phyloP scores from a whole-genome alignment of 2,113 vertebrate species.

The Callorhinus ursinus region DNA sequence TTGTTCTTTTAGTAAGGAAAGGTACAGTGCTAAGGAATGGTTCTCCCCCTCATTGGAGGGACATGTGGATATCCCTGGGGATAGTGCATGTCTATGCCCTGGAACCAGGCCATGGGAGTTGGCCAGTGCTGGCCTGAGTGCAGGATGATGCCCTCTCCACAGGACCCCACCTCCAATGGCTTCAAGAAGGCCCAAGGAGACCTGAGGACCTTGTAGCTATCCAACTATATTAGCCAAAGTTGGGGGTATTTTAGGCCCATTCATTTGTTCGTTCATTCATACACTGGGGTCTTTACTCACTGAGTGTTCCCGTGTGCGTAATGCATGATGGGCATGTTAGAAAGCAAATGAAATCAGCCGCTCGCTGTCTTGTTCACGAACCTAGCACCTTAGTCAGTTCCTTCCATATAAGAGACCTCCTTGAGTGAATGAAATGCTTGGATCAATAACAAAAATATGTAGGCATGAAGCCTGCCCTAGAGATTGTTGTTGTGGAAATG shows the following conservation, averaged over 20 bases:
- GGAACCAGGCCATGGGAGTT: not conserved
- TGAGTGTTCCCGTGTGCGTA: not conserved
- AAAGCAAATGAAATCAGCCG: not conserved
- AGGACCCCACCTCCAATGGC: not conserved
- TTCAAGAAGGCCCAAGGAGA: not conserved
- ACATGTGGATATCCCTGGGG: not conserved
- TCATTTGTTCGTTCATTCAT: not conserved
- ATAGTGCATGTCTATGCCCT: accelerated
- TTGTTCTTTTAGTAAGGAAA: not conserved
- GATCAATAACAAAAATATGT: not conserved
- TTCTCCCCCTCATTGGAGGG: not conserved
- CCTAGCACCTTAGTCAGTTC: not conserved
- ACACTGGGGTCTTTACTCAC: not conserved
- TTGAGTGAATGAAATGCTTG: not conserved
- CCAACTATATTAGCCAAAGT: not conserved
- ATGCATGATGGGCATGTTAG: not conserved
- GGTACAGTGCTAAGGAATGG: not conserved
- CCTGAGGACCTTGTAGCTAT: not conserved
- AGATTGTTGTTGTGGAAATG: not conserved
- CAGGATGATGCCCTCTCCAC: too few species aligned
- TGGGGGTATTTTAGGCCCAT: not conserved
- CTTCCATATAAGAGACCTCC: not conserved
- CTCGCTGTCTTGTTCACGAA: not conserved
- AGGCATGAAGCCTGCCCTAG: not conserved
- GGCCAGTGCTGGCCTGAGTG: not conserved